Base-by-base conservation (phyloP, 2,797 vertebrate species). In the Cottoperca gobio region DNA sequence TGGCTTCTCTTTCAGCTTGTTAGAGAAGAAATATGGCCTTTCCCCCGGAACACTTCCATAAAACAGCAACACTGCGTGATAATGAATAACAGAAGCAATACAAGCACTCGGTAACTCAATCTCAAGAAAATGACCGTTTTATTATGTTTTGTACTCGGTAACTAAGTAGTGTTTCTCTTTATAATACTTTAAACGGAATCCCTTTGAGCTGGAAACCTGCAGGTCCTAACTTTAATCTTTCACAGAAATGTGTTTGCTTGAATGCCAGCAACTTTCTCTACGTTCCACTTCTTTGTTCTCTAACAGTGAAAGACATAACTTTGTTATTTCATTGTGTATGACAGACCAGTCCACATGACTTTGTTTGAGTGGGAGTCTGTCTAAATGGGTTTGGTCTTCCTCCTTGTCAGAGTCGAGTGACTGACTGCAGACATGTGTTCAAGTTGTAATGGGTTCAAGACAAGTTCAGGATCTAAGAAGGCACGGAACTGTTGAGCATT, bases 371-470 rank as follows among this genome's bases (percentile, higher is more conserved):
- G 2, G 33, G 21, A 55, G 65, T 78, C 2, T 24, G 1, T 57
- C 11, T 39, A 21, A 48, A 35, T 12, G 33, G 53, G 21, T 46
- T 26, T 46, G 62, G 28, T 37, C 40, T 76, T 16, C 40, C 50
- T 69, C 21, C 53, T 11, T 48, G 14, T 69, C 23, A 23, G 45
- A 71, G 48, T 8, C 12, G 6, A 69, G 26, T 50, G 2, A 19
- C 63, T 59, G 75, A 63, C 60, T 60, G 46, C 43, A 63, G 39
- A n/a, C 28, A 1, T 68, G 61, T 31, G 31, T 48, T 21, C 13
- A 69, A 63, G 43, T 48, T 42, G 17, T 2, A 72, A 55, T 6
- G 1, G 6, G 75, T 55, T 81, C 64, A 40, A 14, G 64, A 45
- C 2, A 12, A 70, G 70, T 70, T 73, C 39, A 53, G 40, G 37